These are phyloP conservation scores for Hydroisotoma schaefferi DNA, from an alignment of 2,888 invertebrate species.

Conservation along the genomic window DNA sequence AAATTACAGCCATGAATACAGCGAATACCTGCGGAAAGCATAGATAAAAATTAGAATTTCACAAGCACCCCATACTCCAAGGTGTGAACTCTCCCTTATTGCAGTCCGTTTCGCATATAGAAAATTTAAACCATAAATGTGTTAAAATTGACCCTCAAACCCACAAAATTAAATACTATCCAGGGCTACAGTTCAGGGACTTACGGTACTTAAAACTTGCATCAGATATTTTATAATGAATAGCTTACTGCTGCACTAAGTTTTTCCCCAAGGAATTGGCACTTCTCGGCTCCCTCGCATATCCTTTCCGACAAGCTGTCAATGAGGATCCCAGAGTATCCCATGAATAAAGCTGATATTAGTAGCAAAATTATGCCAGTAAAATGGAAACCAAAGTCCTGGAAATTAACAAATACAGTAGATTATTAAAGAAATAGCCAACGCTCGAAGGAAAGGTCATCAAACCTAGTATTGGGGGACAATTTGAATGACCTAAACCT, in stretches of 20 bases:
- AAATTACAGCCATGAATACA: neutral
- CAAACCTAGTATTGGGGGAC: too few relatives aligned
- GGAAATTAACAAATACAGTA: neutral
- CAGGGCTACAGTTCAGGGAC: neutral
- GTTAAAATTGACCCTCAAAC: too few relatives aligned
- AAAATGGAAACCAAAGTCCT: constrained; percentile 22
- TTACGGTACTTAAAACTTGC: neutral
- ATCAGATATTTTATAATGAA: neutral
- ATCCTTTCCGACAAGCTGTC: constrained; percentile 1
- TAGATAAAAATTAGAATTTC: neutral
- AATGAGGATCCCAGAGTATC: constrained; percentile 1
- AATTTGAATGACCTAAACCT: too few relatives aligned
- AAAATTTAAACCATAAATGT: too few relatives aligned
- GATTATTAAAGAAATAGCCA: too few relatives aligned
- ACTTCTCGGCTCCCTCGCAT: neutral
- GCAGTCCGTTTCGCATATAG: too few relatives aligned
- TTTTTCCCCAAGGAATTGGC: constrained; percentile 36
- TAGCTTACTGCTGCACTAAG: constrained; percentile 51
- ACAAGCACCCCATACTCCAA: neutral
- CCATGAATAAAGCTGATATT: constrained; percentile 11
- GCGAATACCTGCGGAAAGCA: neutral
- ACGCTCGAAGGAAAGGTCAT: too few relatives aligned
- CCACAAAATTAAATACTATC: neutral
- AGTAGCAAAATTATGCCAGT: constrained; percentile 5
- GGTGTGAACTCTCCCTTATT: too few relatives aligned